Base-by-base conservation (phyloP, 2,888 invertebrate genomes). In the Oxycera nigricornis region DNA sequence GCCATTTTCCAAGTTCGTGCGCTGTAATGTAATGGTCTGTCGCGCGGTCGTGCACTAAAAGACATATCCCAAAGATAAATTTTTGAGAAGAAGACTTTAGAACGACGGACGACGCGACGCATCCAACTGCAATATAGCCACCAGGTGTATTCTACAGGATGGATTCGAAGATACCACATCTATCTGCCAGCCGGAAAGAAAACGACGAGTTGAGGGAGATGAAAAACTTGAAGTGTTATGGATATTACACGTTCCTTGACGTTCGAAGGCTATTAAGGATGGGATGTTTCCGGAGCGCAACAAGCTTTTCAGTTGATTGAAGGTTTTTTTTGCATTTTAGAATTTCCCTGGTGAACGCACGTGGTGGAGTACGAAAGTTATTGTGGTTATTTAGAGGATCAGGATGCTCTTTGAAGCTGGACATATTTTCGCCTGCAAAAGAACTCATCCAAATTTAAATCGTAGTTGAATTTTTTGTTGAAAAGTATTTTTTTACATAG, bases 1-100 rank as follows among this genome's bases (percentile, higher is more conserved):
- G 70, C 70, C 70, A 70, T 70, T 70, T 31, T 70, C 55, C 30
- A 52, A 31, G 70, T 70, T 70, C 70, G 70, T 52, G 52, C 50
- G 24, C 20, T 70, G 70, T 52, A 52, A 70, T 52, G 70, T 65
- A 41, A 65, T 65, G 65, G 65, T 65, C 65, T 65, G 65, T 65
- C 65, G 65, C 65, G 65, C 65, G 65, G 65, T 65, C 65, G 39
- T 65, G 41, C 41, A 65, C 20, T 35, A 65, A 65, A 65, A 65
- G 65, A 24, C 65, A 65, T 22, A 24, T 41, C 65, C 65, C 41
- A 65, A 65, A 65, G 65, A 41, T 41, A 65, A 65, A 65, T 65
- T 39, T 65, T 65, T 41, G 11, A 24, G 65, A 41, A 41, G 24
- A 22, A 17, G 22, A 17, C 39, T 41, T 41, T 39, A 39, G 65